phyloP scores from a whole-genome alignment of 2,797 vertebrate genomes.

The Cuculus canorus region DNA sequence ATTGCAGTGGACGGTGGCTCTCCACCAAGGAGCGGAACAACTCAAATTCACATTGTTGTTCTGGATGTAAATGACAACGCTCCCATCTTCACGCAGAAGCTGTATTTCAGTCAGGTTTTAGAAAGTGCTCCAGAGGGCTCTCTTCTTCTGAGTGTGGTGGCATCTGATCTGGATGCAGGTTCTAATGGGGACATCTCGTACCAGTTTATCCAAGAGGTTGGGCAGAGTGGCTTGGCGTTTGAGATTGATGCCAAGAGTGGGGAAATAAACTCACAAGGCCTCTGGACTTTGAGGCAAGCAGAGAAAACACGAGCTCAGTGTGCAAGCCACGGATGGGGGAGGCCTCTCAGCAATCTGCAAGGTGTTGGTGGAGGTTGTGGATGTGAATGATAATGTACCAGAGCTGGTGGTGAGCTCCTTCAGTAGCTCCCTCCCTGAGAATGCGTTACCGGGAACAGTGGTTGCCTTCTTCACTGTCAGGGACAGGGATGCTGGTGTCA shows the following conservation, averaged over 20 bases:
- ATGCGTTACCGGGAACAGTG: slow-evolving; percentile 34
- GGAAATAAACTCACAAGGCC: neutral
- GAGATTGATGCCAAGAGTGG: neutral
- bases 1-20: slow-evolving; percentile 20
- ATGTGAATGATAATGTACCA: slow-evolving; percentile 67
- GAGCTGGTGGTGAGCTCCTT: slow-evolving; percentile 50
- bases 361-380: slow-evolving; percentile 50
- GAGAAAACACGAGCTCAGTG: slow-evolving; percentile 33
- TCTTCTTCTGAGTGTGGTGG: neutral
- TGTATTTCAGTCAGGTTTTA: neutral
- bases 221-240: neutral
- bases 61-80: slow-evolving; percentile 40
- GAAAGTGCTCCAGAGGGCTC: neutral
- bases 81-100: neutral
- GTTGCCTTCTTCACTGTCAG: slow-evolving; percentile 70
- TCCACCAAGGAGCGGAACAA: neutral
- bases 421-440: slow-evolving; percentile 58
- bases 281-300: slow-evolving; percentile 51
- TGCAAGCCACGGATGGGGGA: slow-evolving; percentile 18
- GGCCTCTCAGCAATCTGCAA: slow-evolving; percentile 33
- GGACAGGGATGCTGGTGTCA: slow-evolving; percentile 76
- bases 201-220: neutral
- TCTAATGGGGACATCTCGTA: slow-evolving; percentile 72
- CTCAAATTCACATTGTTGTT: neutral
- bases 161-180: slow-evolving; percentile 55